Evolutionary conservation across 1,140 invertebrate genomes (phyloP).

Genomic region (Lordiphosa collinella): DNA sequence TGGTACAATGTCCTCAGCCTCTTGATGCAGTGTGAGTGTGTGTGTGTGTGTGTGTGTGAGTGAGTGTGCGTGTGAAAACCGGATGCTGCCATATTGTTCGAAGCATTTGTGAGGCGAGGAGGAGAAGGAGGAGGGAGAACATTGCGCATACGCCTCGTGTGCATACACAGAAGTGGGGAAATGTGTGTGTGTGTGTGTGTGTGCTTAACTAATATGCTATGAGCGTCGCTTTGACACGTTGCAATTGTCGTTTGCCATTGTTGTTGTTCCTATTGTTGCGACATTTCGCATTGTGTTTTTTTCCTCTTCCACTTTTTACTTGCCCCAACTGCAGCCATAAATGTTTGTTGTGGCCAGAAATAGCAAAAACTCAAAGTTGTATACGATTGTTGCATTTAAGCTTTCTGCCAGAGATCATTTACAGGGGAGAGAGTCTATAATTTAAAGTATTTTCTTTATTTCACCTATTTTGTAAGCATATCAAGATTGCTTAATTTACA

Average conservation of each 20-base stretch:
- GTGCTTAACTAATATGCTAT: constrained; percentile 58
- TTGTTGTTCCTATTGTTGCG: constrained; percentile 17
- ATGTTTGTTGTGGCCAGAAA: constrained; percentile 35
- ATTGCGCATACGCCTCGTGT: constrained; percentile 50
- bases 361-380: no score
- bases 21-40: neutral
- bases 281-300: constrained; percentile 42
- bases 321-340: constrained; percentile 20
- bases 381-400: neutral
- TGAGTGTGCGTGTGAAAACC: constrained; percentile 34
- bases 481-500: constrained; percentile 56
- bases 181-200: constrained; percentile 19
- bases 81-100: constrained; percentile 55
- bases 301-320: constrained; percentile 1
- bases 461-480: constrained; percentile 11
- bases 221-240: constrained; percentile 54
- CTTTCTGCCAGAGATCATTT: neutral
- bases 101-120: constrained; percentile 26
- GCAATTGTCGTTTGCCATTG: constrained; percentile 52
- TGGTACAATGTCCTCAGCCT: no score
- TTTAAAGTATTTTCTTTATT: neutral
- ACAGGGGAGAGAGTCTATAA: neutral
- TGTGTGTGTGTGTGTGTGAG: constrained; percentile 1
- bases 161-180: constrained; percentile 5
- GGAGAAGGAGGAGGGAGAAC: no score